Evolutionary conservation across 2,888 invertebrate species (phyloP), one percentile per base, ranked within the genome.

Genomic region (Strigamia crassipes): DNA sequence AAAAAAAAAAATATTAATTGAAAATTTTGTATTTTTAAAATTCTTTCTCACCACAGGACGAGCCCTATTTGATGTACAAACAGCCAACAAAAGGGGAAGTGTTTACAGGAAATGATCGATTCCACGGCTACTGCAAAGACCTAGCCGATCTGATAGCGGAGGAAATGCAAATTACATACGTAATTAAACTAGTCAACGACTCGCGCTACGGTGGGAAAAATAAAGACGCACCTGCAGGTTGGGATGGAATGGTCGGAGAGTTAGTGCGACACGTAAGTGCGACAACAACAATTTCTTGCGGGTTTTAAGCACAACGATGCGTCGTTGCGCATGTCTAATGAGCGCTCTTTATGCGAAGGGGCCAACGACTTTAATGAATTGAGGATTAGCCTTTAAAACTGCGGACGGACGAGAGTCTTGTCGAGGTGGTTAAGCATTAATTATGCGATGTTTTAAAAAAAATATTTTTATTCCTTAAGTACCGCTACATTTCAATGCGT

Each of bases 101-200:
- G 80, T 87, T 92, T 61, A 89, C 89, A 73, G 94, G 93, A 81
- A 94, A 95, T 86, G 94, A 95, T 84, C 91, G 92, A 78, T 94
- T 92, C 86, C 93, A 95, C 86, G 97, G 98, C 80, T 97, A 96
- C 87, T 96, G 96, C 89, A 95, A 96, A 87, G 97, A 97, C 87
- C 90, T 97, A 51, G 93, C 95, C 2, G 94, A 95, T 86, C 90
- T 94, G 83, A 92, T 97, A 83, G 90, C 95, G 0, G 92, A 92
- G 85, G 92, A 91, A 86, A 90, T 96, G 83, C 93, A 93, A 82
- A 95, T 96, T 85, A 93, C 93, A 87, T 96, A 95, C 90, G 94
- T 94, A 88, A 90, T 97, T 83, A 91, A 93, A 84, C 90, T 95
- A 82, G 96, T 96, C 1, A 94, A 93, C 86, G 97, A 97, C 87